Percentiles rank a stretch among this genome's conserved stretches.
Evolutionary conservation across 2,113 vertebrate species (phyloP).

Genomic region (Aythya baeri): DNA sequence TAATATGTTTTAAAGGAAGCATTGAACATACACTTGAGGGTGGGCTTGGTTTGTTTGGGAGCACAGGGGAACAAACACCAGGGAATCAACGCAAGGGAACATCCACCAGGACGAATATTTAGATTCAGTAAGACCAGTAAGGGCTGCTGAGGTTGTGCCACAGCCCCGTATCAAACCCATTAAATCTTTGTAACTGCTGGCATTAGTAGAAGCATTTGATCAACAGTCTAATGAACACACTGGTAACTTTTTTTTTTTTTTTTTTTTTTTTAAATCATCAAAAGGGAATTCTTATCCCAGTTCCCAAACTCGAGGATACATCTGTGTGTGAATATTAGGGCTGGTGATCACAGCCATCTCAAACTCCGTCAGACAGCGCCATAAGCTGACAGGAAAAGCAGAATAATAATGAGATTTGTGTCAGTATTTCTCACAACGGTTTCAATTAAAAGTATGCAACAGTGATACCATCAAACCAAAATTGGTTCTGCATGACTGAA

Average conservation of each 20-base stretch:
- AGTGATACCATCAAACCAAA: conserved; percentile 68
- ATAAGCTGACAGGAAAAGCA: conserved; percentile 44
- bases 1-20: background rate
- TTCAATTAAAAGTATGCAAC: conserved; percentile 73
- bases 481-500: conserved; percentile 73
- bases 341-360: conserved; percentile 47
- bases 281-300: conserved; percentile 37
- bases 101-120: background rate
- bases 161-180: background rate
- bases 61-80: background rate
- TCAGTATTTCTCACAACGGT: conserved; percentile 57
- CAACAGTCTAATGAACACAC: conserved; percentile 52
- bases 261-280: conserved; percentile 5
- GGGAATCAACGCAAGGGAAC: background rate
- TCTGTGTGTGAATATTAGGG: background rate
- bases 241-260: background rate
- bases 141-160: background rate
- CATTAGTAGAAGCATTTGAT: conserved; percentile 39
- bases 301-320: conserved; percentile 13
- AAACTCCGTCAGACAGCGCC: conserved; percentile 41
- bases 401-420: conserved; percentile 63
- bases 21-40: background rate
- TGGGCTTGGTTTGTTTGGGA: background rate
- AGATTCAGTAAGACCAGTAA: background rate
- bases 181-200: conserved; percentile 47